phyloP scores from a whole-genome alignment of 2,888 invertebrate species.

The Zonitis immaculata region DNA sequence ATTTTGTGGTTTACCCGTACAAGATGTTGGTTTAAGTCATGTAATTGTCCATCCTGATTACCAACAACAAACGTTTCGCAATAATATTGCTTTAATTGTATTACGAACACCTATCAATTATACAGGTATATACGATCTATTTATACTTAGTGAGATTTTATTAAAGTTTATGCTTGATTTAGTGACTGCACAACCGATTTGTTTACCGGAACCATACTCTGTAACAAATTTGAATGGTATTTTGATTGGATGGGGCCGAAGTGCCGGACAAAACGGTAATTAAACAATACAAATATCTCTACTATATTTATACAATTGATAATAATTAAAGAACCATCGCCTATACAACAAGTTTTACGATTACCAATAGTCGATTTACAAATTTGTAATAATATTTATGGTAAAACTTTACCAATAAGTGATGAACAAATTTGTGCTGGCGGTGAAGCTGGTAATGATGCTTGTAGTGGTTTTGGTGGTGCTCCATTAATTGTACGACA shows the following conservation, averaged over 20 bases:
- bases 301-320: background rate
- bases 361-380: conserved; percentile 64
- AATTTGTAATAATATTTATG: conserved; percentile 64
- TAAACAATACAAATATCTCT: background rate
- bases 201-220: conserved; percentile 50
- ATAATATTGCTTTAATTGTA: conserved; percentile 71
- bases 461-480: conserved; percentile 76
- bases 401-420: conserved; percentile 59
- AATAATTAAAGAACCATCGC: conserved; percentile 33
- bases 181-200: conserved; percentile 77
- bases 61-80: conserved; percentile 53
- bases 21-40: conserved; percentile 67
- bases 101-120: conserved; percentile 64
- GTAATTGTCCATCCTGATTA: conserved; percentile 75
- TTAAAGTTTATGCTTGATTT: conserved; percentile 36
- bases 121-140: conserved; percentile 56
- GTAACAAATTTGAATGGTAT: conserved; percentile 52
- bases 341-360: conserved; percentile 57
- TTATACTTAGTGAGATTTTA: no score
- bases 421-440: conserved; percentile 69
- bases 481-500: conserved; percentile 64
- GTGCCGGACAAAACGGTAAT: conserved; percentile 56
- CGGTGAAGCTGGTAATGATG: conserved; percentile 67
- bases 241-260: conserved; percentile 70
- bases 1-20: conserved; percentile 69